These are phyloP conservation scores for Megaleporinus macrocephalus DNA, from an alignment of 2,113 vertebrate genomes.

Conservation along the genomic window DNA sequence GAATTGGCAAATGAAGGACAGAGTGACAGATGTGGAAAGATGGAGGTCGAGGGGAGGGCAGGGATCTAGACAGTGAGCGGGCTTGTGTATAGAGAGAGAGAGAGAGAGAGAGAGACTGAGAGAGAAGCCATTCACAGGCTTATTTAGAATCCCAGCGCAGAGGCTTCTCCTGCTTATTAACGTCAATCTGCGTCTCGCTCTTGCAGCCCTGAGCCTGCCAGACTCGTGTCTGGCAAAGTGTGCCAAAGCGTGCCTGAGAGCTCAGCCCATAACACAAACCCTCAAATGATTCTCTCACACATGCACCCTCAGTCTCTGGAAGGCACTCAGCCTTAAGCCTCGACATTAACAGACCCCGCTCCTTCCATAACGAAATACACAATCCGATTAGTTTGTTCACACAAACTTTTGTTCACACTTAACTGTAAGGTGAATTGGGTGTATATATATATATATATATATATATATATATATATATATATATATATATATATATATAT, in stretches of 20 bases:
- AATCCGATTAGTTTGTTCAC: background rate
- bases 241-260: slow-evolving; percentile 31
- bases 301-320: background rate
- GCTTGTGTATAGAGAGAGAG: slow-evolving; percentile 1
- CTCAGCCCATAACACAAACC: slow-evolving; percentile 36
- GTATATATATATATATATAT: no score
- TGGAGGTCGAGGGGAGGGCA: slow-evolving; percentile 42
- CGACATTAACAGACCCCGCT: background rate
- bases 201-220: slow-evolving; percentile 17
- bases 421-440: background rate
- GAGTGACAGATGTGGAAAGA: slow-evolving; percentile 30
- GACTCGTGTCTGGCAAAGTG: slow-evolving; percentile 3
- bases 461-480: no score
- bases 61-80: slow-evolving; percentile 26
- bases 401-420: background rate
- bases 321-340: background rate
- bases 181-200: slow-evolving; percentile 49
- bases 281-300: slow-evolving; percentile 16
- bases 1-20: slow-evolving; percentile 37
- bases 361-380: background rate
- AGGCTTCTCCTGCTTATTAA: slow-evolving; percentile 50
- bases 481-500: no score
- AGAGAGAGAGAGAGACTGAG: background rate
- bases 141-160: slow-evolving; percentile 30
- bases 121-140: slow-evolving; percentile 40